Conservation (phyloP, 2,797 vertebrate species). For the Anguilla pacifica region DNA sequence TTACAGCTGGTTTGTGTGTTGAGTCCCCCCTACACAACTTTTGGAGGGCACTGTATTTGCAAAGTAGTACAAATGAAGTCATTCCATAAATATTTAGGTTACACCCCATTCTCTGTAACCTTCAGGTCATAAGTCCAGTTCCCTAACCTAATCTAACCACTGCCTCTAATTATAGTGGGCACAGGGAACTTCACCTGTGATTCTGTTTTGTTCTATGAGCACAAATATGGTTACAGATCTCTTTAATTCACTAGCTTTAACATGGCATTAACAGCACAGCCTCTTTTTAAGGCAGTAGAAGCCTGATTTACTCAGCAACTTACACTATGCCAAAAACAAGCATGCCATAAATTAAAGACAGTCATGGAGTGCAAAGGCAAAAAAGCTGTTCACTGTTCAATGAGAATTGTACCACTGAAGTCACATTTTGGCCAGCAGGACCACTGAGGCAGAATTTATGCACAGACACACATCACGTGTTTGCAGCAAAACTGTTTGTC, state of each 20-base stretch:
- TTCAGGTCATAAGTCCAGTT: background rate
- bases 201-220: slow-evolving; percentile 39
- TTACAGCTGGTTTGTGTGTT: too few relatives aligned
- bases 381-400: background rate
- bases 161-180: background rate
- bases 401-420: background rate
- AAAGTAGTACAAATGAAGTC: background rate
- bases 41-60: background rate
- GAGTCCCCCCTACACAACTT: too few relatives aligned
- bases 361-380: slow-evolving; percentile 28
- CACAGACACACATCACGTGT: background rate
- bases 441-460: background rate
- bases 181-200: slow-evolving; percentile 33
- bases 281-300: background rate
- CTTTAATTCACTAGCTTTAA: slow-evolving; percentile 1
- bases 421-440: background rate
- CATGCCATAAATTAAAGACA: background rate
- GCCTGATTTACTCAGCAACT: background rate
- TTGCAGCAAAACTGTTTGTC: background rate
- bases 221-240: slow-evolving; percentile 38
- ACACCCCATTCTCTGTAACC: background rate
- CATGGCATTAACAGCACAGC: background rate
- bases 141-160: background rate
- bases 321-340: background rate
- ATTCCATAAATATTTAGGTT: background rate